Percentiles rank a stretch among this genome's conserved stretches.
These are phyloP conservation scores for Automeris io DNA, from an alignment of 2,888 invertebrate genomes.

Conservation along the genomic window DNA sequence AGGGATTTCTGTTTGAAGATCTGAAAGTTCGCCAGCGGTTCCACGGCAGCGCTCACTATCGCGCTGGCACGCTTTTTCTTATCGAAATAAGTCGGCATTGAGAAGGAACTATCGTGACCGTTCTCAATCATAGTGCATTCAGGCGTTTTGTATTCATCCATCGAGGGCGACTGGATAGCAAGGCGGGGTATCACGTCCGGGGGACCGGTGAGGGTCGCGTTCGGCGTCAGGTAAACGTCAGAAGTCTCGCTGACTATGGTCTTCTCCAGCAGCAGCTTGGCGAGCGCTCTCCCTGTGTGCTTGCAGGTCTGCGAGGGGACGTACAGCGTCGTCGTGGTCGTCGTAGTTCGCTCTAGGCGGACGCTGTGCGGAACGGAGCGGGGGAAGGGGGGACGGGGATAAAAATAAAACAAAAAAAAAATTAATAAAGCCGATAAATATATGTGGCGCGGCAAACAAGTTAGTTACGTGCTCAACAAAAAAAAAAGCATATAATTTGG, in stretches of 20 bases:
- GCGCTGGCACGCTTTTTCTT: constrained; percentile 48
- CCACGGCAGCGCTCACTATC: constrained; percentile 44
- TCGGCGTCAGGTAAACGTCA: constrained; percentile 54
- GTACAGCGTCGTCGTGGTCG: constrained; percentile 36
- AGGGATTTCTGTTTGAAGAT: constrained; percentile 69
- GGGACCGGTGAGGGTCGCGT: constrained; percentile 43
- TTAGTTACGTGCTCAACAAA: constrained; percentile 49
- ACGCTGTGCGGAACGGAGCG: constrained; percentile 31
- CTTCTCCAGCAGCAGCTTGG: constrained; percentile 47
- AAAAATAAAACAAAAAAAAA: constrained; percentile 38
- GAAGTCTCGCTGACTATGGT: constrained; percentile 38
- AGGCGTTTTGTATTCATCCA: constrained; percentile 49
- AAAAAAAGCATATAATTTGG: background rate
- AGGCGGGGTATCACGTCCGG: constrained; percentile 56
- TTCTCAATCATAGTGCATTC: constrained; percentile 27
- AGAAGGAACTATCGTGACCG: constrained; percentile 45
- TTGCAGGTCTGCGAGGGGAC: constrained; percentile 33
- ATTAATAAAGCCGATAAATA: constrained; percentile 44
- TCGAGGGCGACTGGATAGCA: constrained; percentile 36
- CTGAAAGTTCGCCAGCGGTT: constrained; percentile 64
- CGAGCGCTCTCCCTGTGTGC: constrained; percentile 37
- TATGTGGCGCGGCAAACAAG: constrained; percentile 22
- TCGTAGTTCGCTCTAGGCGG: constrained; percentile 42
- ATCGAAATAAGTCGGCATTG: constrained; percentile 70
- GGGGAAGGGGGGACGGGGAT: constrained; percentile 18